These are phyloP conservation scores for Percopsis transmontana DNA, from an alignment of 2,113 vertebrate species.

Conservation along the genomic window DNA sequence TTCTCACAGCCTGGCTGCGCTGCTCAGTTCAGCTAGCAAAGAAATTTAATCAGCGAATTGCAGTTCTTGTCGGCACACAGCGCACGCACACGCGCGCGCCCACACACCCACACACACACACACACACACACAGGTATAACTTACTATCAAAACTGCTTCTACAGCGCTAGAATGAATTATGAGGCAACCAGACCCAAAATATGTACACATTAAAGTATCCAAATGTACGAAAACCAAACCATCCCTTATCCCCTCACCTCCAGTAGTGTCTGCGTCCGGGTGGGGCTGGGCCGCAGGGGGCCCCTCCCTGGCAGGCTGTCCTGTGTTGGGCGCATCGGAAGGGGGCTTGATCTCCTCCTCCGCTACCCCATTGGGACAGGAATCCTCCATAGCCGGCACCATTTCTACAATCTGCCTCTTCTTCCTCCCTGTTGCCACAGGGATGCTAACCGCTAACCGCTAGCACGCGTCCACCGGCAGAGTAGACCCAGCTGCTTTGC, in stretches of 20 bases:
- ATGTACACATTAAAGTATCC: neutral
- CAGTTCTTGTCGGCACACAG: too few relatives aligned
- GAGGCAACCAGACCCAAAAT: neutral
- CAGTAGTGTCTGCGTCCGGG: constrained; percentile 57
- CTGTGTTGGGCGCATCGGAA: constrained; percentile 34
- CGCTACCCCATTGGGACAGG: constrained; percentile 62
- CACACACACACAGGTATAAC: neutral
- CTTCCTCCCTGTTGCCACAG: constrained; percentile 48
- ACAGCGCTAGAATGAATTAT: neutral
- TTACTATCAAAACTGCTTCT: neutral
- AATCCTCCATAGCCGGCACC: constrained; percentile 72
- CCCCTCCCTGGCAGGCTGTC: constrained; percentile 32
- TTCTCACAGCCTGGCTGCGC: neutral
- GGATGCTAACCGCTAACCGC: constrained; percentile 57
- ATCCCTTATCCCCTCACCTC: constrained; percentile 60
- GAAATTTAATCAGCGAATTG: too few relatives aligned
- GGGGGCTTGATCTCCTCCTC: constrained; percentile 48
- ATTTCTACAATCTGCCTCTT: constrained; percentile 47
- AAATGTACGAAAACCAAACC: too few relatives aligned
- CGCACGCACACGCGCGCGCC: too few relatives aligned
- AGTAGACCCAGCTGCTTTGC: constrained; percentile 38
- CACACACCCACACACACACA: too few relatives aligned
- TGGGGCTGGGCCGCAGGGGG: constrained; percentile 34
- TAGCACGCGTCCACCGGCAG: constrained; percentile 32
- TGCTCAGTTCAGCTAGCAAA: too few relatives aligned